A percentile compares a stretch with the other conserved stretches of the same genome.
Conservation (phyloP, 2,113 vertebrate genomes). For the Actenoides hombroni region DNA sequence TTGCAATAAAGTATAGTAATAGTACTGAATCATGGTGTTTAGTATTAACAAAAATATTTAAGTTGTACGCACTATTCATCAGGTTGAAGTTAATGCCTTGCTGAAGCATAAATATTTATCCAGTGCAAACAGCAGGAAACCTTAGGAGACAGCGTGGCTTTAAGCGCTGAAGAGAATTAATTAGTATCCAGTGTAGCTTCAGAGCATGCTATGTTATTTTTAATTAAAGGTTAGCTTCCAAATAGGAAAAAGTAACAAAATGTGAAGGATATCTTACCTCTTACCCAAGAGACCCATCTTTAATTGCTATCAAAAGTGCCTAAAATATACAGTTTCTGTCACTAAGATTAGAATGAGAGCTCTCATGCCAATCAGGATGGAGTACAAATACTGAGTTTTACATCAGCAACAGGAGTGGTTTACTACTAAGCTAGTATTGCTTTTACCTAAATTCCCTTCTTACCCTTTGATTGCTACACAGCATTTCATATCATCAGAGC, state of each 20-base stretch:
- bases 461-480: background rate
- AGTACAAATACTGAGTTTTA: background rate
- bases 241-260: background rate
- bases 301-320: background rate
- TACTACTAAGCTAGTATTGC: background rate
- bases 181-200: background rate
- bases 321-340: background rate
- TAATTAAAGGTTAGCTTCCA: conserved; percentile 12
- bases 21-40: background rate
- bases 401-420: background rate
- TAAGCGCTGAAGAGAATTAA: background rate
- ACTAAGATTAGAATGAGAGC: background rate
- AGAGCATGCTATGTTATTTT: background rate
- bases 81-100: conserved; percentile 16
- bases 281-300: background rate
- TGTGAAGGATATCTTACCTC: background rate
- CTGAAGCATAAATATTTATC: conserved; percentile 60
- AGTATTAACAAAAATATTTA: background rate
- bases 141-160: background rate
- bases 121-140: conserved; percentile 16
- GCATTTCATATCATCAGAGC: background rate
- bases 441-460: background rate
- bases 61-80: background rate
- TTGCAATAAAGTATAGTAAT: background rate
- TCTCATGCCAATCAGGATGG: background rate